Conservation (phyloP, 53 echinoderm and acorn worm genomes). For the Patiria pectinifera region DNA sequence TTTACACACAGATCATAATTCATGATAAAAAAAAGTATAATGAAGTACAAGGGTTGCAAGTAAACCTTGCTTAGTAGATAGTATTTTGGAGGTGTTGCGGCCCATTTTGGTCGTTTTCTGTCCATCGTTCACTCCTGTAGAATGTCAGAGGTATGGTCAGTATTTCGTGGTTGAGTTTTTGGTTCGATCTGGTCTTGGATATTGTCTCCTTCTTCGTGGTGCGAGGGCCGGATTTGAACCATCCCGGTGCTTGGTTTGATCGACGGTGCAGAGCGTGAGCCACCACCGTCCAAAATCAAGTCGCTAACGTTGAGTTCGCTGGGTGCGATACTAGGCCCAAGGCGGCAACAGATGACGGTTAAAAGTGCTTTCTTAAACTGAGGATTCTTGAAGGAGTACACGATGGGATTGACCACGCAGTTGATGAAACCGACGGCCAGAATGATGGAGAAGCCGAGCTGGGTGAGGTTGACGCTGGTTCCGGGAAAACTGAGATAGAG, state of each 20-base stretch:
- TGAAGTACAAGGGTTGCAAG: too few relatives aligned
- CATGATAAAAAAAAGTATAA: too few relatives aligned
- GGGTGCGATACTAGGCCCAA: background rate
- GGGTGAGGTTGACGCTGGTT: background rate
- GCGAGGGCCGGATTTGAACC: background rate
- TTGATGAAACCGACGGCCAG: constrained; percentile 40
- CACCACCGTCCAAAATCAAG: background rate
- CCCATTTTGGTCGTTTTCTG: too few relatives aligned
- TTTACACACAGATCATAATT: too few relatives aligned
- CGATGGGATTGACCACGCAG: constrained; percentile 47
- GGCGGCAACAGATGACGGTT: constrained; percentile 40
- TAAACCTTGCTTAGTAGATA: too few relatives aligned
- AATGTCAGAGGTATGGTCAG: background rate
- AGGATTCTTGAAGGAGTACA: constrained; percentile 52
- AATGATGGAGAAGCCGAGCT: constrained; percentile 18
- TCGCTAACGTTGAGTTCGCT: constrained; percentile 23
- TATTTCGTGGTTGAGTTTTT: background rate
- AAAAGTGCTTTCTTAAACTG: constrained; percentile 26
- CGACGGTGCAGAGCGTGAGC: background rate
- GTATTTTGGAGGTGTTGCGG: too few relatives aligned
- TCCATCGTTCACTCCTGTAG: constrained; percentile 2
- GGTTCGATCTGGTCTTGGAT: background rate
- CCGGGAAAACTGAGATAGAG: constrained; percentile 44
- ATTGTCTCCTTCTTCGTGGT: background rate
- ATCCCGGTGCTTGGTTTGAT: background rate